phyloP scores from a whole-genome alignment of 2,888 invertebrate genomes.

The Diogma glabrata region DNA sequence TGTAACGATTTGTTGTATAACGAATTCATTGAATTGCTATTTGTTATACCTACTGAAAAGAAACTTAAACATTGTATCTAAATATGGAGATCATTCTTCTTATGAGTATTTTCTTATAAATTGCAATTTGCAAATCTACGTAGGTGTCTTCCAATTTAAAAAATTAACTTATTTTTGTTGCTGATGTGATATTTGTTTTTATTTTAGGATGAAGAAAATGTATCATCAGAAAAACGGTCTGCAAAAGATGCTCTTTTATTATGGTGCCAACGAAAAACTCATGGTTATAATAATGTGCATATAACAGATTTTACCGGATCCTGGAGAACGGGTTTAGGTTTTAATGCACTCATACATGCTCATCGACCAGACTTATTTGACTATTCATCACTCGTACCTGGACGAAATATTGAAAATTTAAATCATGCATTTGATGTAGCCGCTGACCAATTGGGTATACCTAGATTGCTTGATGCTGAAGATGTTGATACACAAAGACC shows the following conservation, averaged over 20 bases:
- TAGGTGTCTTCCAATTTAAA: too few relatives aligned
- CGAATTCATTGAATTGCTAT: too few relatives aligned
- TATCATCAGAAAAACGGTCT: slow-evolving; percentile 94
- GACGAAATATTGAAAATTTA: slow-evolving; percentile 85
- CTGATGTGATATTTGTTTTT: too few relatives aligned
- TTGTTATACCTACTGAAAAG: too few relatives aligned
- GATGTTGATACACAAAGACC: slow-evolving; percentile 90
- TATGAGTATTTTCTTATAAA: too few relatives aligned
- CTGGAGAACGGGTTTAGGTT: slow-evolving; percentile 94
- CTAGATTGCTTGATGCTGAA: slow-evolving; percentile 84
- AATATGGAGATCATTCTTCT: too few relatives aligned
- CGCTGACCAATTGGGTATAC: slow-evolving; percentile 84
- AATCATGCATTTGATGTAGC: slow-evolving; percentile 97
- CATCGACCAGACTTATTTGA: slow-evolving; percentile 94
- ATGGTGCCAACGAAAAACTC: slow-evolving; percentile 98
- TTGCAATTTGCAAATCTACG: too few relatives aligned
- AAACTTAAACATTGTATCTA: too few relatives aligned
- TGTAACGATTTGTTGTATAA: too few relatives aligned
- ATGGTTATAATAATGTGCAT: slow-evolving; percentile 81
- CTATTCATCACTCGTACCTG: slow-evolving; percentile 65
- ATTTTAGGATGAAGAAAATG: slow-evolving; percentile 81
- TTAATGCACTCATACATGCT: slow-evolving; percentile 96
- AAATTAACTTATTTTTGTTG: too few relatives aligned
- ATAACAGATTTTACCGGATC: slow-evolving; percentile 86
- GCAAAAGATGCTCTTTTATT: slow-evolving; percentile 96